Evolutionary conservation across 2,797 vertebrate genomes (phyloP), one percentile per base, ranked within the genome.

Genomic region (Cottoperca gobio): DNA sequence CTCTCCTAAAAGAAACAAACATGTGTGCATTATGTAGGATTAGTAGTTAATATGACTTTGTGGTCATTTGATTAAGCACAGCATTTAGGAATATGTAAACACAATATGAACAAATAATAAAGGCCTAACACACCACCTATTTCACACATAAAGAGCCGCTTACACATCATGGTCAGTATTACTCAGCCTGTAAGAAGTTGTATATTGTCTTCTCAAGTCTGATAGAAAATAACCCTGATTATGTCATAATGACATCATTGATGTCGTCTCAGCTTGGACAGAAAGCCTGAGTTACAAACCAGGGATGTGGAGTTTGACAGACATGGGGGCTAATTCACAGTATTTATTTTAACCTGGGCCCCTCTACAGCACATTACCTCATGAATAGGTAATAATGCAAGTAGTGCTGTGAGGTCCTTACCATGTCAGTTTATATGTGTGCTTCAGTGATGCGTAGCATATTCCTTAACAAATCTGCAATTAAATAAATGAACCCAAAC

Each of bases 101-200:
- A 49, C n/a, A 76, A 33, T 62, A n/a, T 31, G 10, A 62, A 62
- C 9, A n/a, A 53, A 55, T 45, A 39, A 53, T 28, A 54, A 37
- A 21, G 48, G 23, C 33, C 11, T 23, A 14, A 7, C 14, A 33
- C 31, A 8, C 33, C 33, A 31, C 31, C 31, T 33, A n/a, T n/a
- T n/a, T n/a, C n/a, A n/a, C n/a, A 23, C 9, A 11, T 33, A 53
- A 52, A 24, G 6, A 31, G 45, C n/a, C 33, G 6, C 61, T 19
- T 19, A 26, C 42, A 58, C 7, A 6, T 58, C 45, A 40, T n/a
- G 16, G 16, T 16, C 21, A 46, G 52, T 31, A 14, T 37, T 28
- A 14, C 16, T 57, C 13, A 23, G 14, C n/a, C 16, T 53, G 23
- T 53, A 65, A 19, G 24, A 13, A 19, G n/a, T 17, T 5, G 16